These are phyloP conservation scores for Radopholus similis DNA, from an alignment of 1,140 invertebrate species.

Conservation along the genomic window DNA sequence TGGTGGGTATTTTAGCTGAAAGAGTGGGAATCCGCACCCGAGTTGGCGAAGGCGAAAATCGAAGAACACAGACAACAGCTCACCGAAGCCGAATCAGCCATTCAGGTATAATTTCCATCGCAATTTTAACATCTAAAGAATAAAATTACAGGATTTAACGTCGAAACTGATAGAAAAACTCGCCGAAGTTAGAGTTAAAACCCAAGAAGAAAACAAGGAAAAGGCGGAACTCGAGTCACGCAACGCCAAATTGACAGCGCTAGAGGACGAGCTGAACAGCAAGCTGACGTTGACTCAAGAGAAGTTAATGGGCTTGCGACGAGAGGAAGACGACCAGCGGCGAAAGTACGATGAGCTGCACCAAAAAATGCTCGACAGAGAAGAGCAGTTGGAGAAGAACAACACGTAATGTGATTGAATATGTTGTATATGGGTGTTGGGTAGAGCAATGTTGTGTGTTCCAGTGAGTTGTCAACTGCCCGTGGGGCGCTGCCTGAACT, in stretches of 20 bases:
- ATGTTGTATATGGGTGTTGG: neutral
- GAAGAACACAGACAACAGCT: neutral
- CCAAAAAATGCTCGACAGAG: constrained; percentile 16
- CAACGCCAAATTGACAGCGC: constrained; percentile 17
- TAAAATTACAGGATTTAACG: neutral
- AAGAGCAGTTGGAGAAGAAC: constrained; percentile 63
- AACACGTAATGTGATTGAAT: constrained; percentile 69
- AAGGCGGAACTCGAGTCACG: constrained; percentile 24
- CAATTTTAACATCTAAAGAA: neutral
- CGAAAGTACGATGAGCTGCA: constrained; percentile 12
- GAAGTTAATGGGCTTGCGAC: constrained; percentile 22
- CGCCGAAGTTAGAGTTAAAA: neutral
- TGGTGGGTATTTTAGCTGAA: constrained; percentile 15
- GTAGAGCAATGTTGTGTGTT: constrained; percentile 13
- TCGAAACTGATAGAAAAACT: constrained; percentile 7
- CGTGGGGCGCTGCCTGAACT: constrained; percentile 27
- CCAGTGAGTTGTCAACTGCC: constrained; percentile 24
- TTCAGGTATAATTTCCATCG: constrained; percentile 5
- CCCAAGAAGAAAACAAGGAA: neutral
- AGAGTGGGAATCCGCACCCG: constrained; percentile 21
- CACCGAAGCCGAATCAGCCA: constrained; percentile 33
- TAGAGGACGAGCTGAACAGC: constrained; percentile 23
- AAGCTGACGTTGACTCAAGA: constrained; percentile 27
- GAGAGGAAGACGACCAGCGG: constrained; percentile 32
- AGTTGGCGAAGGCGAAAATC: constrained; percentile 27